Base-by-base conservation (phyloP, 2,888 invertebrate genomes). In the Plutella xylostella region DNA sequence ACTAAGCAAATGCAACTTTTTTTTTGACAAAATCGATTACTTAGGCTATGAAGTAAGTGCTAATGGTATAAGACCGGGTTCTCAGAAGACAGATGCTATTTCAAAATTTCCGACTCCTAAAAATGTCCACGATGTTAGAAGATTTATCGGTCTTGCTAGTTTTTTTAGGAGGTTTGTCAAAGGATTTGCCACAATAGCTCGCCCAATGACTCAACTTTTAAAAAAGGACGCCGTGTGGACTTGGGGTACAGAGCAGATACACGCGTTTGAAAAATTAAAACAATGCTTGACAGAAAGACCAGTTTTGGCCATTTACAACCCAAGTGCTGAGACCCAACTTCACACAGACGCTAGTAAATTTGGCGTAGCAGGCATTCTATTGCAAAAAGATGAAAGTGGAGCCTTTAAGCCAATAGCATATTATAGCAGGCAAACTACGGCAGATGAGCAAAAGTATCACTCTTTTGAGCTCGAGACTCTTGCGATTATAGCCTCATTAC, bases 261-360 rank as follows among this genome's bases (percentile, higher is more conserved):
- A 42, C 4, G 52, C 55, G 2, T 54, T 63, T 33, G 11, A 44
- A 0, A 28, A 20, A 14, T 41, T 64, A 33, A 60, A 60, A 40
- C 6, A 38, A 7, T 38, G 31, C 4, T 43, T 65, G 1, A 40
- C 43, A 0, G 34, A 38, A 7, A 45, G 52, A 39, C 54, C 56
- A 6, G 48, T 62, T 0, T 43, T 61, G 17, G 51, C 49, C 1
- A 40, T 61, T 7, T 57, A 51, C 41, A 47, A 58, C 19, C 51
- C 48, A 1, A 30, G 33, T 1, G 47, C 46, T 1, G 43, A 48
- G 21, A 57, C 54, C 1, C 58, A 63, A 34, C 43, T 63, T 1
- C 64, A 68, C 33, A 65, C 64, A 0, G 66, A 67, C 45, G 66
- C 65, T 0, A 59, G 63, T 44, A 46, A 55, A 14, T n/a, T 51